Conservation (phyloP, 2,888 invertebrate species). For the Synergus japonicus region DNA sequence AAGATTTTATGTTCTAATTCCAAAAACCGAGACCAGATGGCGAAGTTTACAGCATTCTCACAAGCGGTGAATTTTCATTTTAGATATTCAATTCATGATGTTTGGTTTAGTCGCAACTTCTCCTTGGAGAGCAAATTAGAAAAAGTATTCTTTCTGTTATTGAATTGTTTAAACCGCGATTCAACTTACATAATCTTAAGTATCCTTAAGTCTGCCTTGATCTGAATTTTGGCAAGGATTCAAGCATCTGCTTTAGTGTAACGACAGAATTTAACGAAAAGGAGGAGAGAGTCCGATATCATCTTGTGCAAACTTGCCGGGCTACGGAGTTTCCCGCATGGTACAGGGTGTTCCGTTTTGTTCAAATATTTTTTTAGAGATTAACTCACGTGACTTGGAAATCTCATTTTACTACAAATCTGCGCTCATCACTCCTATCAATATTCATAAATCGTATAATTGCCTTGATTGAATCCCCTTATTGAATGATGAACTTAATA, state of each 20-base stretch:
- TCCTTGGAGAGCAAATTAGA: not conserved
- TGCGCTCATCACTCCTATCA: not conserved
- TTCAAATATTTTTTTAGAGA: constrained; percentile 29
- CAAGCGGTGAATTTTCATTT: no score
- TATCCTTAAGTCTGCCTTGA: constrained; percentile 72
- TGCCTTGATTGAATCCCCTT: no score
- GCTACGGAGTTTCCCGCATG: constrained; percentile 63
- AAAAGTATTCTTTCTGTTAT: not conserved
- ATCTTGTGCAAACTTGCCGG: constrained; percentile 71
- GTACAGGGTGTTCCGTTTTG: constrained; percentile 68
- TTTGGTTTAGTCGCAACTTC: not conserved
- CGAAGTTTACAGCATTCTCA: no score
- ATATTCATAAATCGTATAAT: not conserved
- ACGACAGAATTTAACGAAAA: constrained; percentile 69
- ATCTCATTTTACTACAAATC: not conserved
- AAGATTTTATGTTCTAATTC: no score
- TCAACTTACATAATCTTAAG: constrained; percentile 65
- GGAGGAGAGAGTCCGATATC: constrained; percentile 68
- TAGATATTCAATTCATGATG: not conserved
- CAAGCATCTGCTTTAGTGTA: constrained; percentile 72
- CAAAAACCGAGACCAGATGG: no score
- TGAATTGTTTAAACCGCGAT: not conserved
- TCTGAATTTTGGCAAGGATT: constrained; percentile 74
- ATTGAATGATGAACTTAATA: no score
- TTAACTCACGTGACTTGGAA: constrained; percentile 20